A percentile compares a stretch with the other conserved stretches of the same genome.
These are phyloP conservation scores for Quadroppia sp. DNA, from an alignment of 2,888 invertebrate genomes.

Conservation along the genomic window DNA sequence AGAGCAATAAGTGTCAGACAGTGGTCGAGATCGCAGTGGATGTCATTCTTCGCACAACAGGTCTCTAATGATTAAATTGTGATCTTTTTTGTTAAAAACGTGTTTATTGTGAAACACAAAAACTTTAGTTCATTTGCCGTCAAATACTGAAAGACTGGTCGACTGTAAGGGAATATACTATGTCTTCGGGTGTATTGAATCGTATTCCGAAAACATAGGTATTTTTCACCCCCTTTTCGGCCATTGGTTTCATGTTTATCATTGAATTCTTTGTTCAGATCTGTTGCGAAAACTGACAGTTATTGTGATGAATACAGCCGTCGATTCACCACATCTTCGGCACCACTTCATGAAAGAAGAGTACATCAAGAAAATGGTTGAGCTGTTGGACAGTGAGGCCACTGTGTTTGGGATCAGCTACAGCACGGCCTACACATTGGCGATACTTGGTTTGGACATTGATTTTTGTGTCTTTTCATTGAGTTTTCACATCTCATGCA, in stretches of 20 bases:
- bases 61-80: no score
- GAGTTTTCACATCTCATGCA: neutral
- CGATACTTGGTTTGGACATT: conserved; percentile 62
- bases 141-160: no score
- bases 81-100: no score
- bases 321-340: conserved; percentile 80
- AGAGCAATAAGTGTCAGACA: no score
- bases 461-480: neutral
- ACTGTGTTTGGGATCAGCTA: conserved; percentile 97
- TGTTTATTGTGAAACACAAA: no score
- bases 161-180: no score
- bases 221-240: no score
- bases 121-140: no score
- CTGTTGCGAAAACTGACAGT: conserved; percentile 96
- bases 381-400: conserved; percentile 73
- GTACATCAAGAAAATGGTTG: conserved; percentile 64
- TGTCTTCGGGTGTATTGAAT: no score
- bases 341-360: conserved; percentile 75
- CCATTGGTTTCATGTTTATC: neutral
- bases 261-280: conserved; percentile 64
- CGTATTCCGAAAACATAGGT: no score
- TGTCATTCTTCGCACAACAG: no score
- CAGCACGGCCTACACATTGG: conserved; percentile 90
- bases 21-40: no score
- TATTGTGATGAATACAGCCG: conserved; percentile 85